phyloP scores from a whole-genome alignment of 2,888 invertebrate species.

The Nephrotoma guestfalica region DNA sequence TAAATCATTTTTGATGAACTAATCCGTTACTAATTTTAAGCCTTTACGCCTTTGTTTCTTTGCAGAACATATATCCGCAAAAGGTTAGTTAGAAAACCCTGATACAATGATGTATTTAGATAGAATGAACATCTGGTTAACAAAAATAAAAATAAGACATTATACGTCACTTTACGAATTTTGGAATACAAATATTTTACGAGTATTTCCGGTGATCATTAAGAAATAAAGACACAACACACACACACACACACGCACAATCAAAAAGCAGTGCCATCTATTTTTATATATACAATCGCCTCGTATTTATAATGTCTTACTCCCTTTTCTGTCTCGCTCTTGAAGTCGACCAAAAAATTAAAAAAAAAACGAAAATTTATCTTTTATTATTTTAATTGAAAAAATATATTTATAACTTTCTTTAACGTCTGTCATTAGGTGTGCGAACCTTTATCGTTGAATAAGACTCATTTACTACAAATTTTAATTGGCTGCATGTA shows the following conservation, averaged over 20 bases:
- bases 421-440: background rate
- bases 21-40: no score
- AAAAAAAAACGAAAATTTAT: background rate
- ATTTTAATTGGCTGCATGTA: no score
- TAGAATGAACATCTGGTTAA: background rate
- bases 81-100: background rate
- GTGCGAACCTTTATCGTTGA: background rate
- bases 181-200: background rate
- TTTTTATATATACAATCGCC: background rate
- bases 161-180: background rate
- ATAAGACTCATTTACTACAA: no score
- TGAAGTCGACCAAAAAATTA: background rate
- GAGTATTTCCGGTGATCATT: background rate
- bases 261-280: background rate
- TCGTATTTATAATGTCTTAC: background rate
- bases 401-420: background rate
- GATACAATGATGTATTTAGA: background rate
- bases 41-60: no score
- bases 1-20: no score
- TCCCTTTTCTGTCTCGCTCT: background rate
- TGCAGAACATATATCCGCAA: no score
- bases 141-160: background rate
- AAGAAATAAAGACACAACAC: background rate
- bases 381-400: background rate
- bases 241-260: background rate